phyloP scores from a whole-genome alignment of 2,888 invertebrate genomes.

The Drosophila ezoana region DNA sequence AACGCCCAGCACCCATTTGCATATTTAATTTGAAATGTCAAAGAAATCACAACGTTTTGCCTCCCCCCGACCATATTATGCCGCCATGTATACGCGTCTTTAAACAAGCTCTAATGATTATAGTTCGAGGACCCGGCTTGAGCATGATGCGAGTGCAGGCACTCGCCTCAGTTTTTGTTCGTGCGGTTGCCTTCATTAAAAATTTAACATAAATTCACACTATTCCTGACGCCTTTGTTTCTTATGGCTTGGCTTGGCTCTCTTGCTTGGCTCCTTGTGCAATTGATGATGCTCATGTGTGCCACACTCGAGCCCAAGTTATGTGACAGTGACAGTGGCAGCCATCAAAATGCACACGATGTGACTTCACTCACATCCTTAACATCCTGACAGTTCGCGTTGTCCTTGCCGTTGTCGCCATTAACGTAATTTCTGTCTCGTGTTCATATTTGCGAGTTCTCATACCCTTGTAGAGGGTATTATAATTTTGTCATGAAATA shows the following conservation, averaged over 20 bases:
- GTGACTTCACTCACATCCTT: constrained; percentile 15
- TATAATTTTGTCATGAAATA: constrained; percentile 9
- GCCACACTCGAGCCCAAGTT: constrained; percentile 16
- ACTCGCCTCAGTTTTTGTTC: too few relatives aligned
- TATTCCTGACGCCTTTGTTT: constrained; percentile 1
- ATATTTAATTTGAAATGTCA: constrained; percentile 57
- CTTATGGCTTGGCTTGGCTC: background rate
- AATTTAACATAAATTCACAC: constrained; percentile 4
- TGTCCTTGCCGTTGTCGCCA: constrained; percentile 14
- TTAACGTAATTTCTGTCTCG: constrained; percentile 28
- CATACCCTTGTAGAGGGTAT: too few relatives aligned
- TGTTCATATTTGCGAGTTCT: constrained; percentile 16
- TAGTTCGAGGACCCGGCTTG: constrained; percentile 5
- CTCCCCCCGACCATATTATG: background rate
- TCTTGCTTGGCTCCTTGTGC: background rate
- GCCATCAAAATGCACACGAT: constrained; percentile 36
- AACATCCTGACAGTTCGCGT: constrained; percentile 7
- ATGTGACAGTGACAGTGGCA: constrained; percentile 26
- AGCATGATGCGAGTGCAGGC: background rate
- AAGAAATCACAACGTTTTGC: constrained; percentile 31
- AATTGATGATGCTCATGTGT: constrained; percentile 21
- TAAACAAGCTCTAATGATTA: constrained; percentile 9
- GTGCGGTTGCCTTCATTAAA: background rate
- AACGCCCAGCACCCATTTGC: constrained; percentile 41
- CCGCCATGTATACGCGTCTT: constrained; percentile 13